Percentiles rank a stretch among this genome's conserved stretches.
Conservation (phyloP, 2,888 invertebrate genomes). For the Salpingus planirostris region DNA sequence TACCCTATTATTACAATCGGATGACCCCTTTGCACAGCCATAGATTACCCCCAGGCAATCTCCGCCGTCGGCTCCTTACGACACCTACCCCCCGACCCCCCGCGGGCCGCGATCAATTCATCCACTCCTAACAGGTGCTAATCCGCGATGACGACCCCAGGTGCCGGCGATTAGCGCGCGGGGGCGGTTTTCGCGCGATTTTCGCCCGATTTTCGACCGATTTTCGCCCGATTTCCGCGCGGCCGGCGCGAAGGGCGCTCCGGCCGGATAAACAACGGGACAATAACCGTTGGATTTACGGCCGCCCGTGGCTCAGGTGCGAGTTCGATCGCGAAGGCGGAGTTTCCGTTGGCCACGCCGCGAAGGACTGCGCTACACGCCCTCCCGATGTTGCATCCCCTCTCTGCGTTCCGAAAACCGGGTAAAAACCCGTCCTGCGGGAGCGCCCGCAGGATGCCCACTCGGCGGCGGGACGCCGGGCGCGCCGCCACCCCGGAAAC, state of each 20-base stretch:
- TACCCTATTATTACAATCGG: slow-evolving; percentile 39
- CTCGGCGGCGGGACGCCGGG: too few relatives aligned
- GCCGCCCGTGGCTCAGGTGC: slow-evolving; percentile 40
- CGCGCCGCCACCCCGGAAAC: too few relatives aligned
- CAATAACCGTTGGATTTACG: slow-evolving; percentile 28
- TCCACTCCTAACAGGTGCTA: too few relatives aligned
- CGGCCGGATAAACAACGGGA: slow-evolving; percentile 29
- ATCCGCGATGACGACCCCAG: too few relatives aligned
- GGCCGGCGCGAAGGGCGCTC: too few relatives aligned
- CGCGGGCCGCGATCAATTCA: too few relatives aligned
- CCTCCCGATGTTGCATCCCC: slow-evolving; percentile 19
- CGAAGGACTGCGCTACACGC: slow-evolving; percentile 32
- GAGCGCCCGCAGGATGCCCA: too few relatives aligned
- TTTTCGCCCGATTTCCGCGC: too few relatives aligned
- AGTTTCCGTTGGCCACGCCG: slow-evolving; percentile 35
- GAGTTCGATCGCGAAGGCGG: slow-evolving; percentile 39
- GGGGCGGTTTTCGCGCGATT: too few relatives aligned
- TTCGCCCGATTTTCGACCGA: too few relatives aligned
- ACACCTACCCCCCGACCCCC: slow-evolving; percentile 9
- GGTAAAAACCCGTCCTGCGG: slow-evolving; percentile 31
- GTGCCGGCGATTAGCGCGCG: too few relatives aligned
- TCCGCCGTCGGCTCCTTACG: slow-evolving; percentile 7
- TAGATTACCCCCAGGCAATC: slow-evolving; percentile 24
- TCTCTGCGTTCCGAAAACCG: slow-evolving; percentile 27
- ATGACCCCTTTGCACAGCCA: slow-evolving; percentile 35